Evolutionary conservation across 2,113 vertebrate species (phyloP).

Genomic region (Cochlearius cochlearius): DNA sequence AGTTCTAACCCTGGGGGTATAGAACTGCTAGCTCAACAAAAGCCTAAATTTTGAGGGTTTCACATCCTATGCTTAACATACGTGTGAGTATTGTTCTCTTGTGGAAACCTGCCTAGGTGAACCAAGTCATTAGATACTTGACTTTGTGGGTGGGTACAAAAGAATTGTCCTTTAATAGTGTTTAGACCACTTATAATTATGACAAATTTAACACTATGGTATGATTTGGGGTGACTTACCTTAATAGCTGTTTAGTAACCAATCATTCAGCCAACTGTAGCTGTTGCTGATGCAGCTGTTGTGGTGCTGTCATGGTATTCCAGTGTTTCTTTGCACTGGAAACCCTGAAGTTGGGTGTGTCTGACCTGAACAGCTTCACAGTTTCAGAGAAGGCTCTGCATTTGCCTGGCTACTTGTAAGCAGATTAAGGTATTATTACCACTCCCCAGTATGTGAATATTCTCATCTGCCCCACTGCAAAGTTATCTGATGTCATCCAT

Average conservation of each 20-base stretch:
- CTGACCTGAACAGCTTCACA: background rate
- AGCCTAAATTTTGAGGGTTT: background rate
- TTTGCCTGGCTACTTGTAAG: background rate
- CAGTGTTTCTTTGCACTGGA: background rate
- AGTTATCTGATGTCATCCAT: background rate
- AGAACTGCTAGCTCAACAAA: background rate
- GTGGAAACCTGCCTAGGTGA: background rate
- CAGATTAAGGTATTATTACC: background rate
- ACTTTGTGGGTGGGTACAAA: background rate
- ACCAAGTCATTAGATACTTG: background rate
- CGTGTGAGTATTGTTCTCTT: background rate
- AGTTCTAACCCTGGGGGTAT: background rate
- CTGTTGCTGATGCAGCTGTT: background rate
- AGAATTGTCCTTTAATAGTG: background rate
- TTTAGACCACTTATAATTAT: background rate
- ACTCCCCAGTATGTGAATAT: background rate
- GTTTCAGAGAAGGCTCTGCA: background rate
- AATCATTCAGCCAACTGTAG: background rate
- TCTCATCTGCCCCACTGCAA: background rate
- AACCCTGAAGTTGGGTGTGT: background rate
- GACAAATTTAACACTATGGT: background rate
- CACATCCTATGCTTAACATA: background rate
- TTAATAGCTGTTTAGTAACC: background rate
- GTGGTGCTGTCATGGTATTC: background rate
- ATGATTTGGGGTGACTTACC: background rate